A percentile compares a stretch with the other conserved stretches of the same genome.
Evolutionary conservation across 2,888 invertebrate species (phyloP).

Genomic region (Lamproptera curius): DNA sequence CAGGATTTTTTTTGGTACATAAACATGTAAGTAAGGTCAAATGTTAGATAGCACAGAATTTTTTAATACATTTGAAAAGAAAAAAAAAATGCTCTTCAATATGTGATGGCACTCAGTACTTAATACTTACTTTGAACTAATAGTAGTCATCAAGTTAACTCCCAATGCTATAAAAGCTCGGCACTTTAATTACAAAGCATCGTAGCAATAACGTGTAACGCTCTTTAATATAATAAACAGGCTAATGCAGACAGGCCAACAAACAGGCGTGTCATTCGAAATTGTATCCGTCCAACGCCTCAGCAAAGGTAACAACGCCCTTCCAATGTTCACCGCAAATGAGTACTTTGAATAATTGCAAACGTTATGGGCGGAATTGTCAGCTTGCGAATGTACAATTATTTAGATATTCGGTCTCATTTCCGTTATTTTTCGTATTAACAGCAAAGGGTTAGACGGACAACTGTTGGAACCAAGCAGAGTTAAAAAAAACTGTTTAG

Average conservation of each 20-base stretch:
- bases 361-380: slow-evolving; percentile 39
- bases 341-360: slow-evolving; percentile 33
- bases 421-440: too few relatives aligned
- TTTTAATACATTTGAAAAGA: too few relatives aligned
- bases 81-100: too few relatives aligned
- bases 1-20: too few relatives aligned
- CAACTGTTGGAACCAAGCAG: too few relatives aligned
- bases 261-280: slow-evolving; percentile 1
- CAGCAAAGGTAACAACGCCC: slow-evolving; percentile 4
- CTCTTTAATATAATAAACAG: slow-evolving; percentile 1
- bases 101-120: too few relatives aligned
- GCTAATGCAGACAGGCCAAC: slow-evolving; percentile 7
- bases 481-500: too few relatives aligned
- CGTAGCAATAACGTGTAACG: slow-evolving; percentile 6
- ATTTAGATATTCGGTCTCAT: slow-evolving; percentile 32
- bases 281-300: slow-evolving; percentile 4
- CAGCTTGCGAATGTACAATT: slow-evolving; percentile 49
- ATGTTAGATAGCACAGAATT: too few relatives aligned
- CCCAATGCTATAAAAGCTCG: slow-evolving; percentile 4
- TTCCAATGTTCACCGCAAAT: slow-evolving; percentile 10
- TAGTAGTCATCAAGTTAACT: too few relatives aligned
- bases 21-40: too few relatives aligned
- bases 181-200: slow-evolving; percentile 13
- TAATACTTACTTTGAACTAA: too few relatives aligned
- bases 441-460: too few relatives aligned